Conservation (phyloP, 2,113 vertebrate species). For the Pteronura brasiliensis region DNA sequence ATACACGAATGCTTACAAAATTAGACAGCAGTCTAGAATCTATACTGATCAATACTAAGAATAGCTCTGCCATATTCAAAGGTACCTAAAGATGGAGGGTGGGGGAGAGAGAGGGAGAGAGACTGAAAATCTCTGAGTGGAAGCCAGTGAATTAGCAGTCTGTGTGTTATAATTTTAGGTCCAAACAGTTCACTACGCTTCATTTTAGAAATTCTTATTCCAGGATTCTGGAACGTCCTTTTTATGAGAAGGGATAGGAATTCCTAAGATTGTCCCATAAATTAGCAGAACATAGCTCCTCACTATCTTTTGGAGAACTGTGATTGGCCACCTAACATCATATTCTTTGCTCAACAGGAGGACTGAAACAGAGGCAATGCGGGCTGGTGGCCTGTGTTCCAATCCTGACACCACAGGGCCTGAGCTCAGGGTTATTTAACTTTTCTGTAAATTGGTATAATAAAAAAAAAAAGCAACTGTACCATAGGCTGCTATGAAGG, state of each 20-base stretch:
- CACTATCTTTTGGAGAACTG: not conserved
- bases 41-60: constrained; percentile 50
- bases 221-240: not conserved
- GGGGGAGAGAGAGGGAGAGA: too few species aligned
- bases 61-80: constrained; percentile 25
- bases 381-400: not conserved
- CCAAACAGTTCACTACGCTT: not conserved
- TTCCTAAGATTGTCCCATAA: not conserved
- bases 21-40: constrained; percentile 66
- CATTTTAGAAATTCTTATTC: not conserved
- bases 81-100: not conserved
- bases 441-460: not conserved
- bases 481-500: not conserved
- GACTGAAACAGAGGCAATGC: not conserved
- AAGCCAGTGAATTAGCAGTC: not conserved
- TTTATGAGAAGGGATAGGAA: not conserved
- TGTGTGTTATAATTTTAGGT: not conserved
- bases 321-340: not conserved
- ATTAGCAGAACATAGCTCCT: not conserved
- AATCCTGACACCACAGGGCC: not conserved
- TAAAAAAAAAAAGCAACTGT: not conserved
- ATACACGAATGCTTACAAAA: constrained; percentile 58
- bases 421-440: too few species aligned
- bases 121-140: not conserved
- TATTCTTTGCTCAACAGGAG: not conserved